phyloP scores from a whole-genome alignment of 2,113 vertebrate species.

The Muntiacus muntjak region DNA sequence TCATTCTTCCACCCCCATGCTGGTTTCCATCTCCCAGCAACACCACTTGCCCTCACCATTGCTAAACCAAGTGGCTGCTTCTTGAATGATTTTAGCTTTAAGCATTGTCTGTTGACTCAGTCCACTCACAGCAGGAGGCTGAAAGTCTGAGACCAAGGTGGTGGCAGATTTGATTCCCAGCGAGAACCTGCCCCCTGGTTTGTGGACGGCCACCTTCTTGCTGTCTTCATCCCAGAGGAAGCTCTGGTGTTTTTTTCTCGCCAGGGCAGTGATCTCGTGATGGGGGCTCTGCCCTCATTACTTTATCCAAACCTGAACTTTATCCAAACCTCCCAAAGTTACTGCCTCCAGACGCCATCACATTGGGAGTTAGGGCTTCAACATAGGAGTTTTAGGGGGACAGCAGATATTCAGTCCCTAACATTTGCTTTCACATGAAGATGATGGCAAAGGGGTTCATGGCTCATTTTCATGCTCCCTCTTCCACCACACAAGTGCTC shows the following conservation, averaged over 20 bases:
- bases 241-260: background rate
- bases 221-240: background rate
- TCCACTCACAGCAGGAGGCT: background rate
- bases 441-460: background rate
- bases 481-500: background rate
- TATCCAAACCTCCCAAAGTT: background rate
- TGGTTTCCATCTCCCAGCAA: too few relatives aligned
- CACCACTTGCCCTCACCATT: accelerated
- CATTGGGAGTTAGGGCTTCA: background rate
- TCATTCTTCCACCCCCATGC: background rate
- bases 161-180: background rate
- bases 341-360: background rate
- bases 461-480: background rate
- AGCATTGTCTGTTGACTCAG: background rate
- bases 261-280: background rate
- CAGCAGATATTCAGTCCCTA: background rate
- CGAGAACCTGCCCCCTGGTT: background rate
- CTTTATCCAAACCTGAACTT: background rate
- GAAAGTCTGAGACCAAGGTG: accelerated
- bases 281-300: background rate
- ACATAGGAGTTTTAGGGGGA: background rate
- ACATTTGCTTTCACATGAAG: background rate
- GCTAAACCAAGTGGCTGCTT: background rate
- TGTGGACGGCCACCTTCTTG: background rate
- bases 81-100: background rate